Evolutionary conservation across 1,140 invertebrate species (phyloP), one percentile per base, ranked within the genome.

Genomic region (Leptinotarsa lineolata): DNA sequence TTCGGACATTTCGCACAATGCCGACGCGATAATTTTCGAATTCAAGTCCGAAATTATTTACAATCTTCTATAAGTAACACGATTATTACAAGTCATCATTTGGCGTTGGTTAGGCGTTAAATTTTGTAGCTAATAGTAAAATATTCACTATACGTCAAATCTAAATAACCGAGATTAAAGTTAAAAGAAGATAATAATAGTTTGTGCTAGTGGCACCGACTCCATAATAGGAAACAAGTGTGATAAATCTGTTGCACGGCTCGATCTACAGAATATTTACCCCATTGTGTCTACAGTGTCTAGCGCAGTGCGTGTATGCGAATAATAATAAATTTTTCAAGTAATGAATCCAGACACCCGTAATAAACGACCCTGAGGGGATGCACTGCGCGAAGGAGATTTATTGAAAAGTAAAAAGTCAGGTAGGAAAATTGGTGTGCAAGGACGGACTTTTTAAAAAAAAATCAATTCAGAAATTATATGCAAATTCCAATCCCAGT

Each of bases 71-170:
- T 54, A 54, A 54, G 48, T 54, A 54, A 54, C 48, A 54, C 48
- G 48, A 54, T 54, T 54, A 54, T 54, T 54, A 54, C 48, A 54
- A 54, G 48, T 54, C 15, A 54, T 54, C 15, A 54, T 54, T 54
- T 54, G 48, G n/a, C 48, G 48, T 54, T 54, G 48, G 30, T 54
- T 16, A 54, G 48, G 15, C 15, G 15, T 54, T 54, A n/a, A 54
- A 54, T 54, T 18, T 18, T 13, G 4, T 18, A 54, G 15, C 48
- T 54, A 54, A 54, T 54, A 54, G 48, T 54, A 54, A 54, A 54
- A 54, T 54, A 54, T 54, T 54, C 48, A 54, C 48, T 54, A 54
- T 54, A 54, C 48, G 48, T 54, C 48, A 54, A 54, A 54, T 54
- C 48, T 54, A 54, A 54, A 54, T 54, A 54, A 54, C 48, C 16